Conservation (phyloP, 2,797 vertebrate species). For the Helicolenus hilgendorfi region DNA sequence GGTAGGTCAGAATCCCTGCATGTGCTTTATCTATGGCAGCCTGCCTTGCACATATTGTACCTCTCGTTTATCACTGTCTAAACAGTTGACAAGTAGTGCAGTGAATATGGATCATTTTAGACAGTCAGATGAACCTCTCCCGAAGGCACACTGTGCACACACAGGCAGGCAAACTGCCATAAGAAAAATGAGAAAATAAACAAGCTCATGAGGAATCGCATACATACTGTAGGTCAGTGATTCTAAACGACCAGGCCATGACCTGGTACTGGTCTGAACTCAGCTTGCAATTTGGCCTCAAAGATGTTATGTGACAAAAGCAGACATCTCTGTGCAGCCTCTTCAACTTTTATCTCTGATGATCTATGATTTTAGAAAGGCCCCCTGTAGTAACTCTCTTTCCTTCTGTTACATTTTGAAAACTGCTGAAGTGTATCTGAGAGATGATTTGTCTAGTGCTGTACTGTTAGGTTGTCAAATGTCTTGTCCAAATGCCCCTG, state of each 20-base stretch:
- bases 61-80: constrained; percentile 80
- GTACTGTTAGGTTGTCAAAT: constrained; percentile 51
- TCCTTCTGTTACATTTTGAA: constrained; percentile 20
- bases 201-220: constrained; percentile 21
- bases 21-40: constrained; percentile 68
- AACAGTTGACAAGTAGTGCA: constrained; percentile 67
- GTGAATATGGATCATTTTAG: constrained; percentile 83
- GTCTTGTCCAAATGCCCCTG: constrained; percentile 30
- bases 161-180: constrained; percentile 11
- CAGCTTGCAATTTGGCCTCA: not conserved
- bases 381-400: not conserved
- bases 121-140: constrained; percentile 73
- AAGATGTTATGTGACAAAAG: constrained; percentile 1
- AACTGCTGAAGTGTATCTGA: constrained; percentile 34
- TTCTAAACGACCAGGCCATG: not conserved
- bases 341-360: not conserved
- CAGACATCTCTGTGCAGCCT: not conserved
- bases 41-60: constrained; percentile 61
- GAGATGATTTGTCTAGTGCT: constrained; percentile 45
- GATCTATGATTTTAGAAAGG: constrained; percentile 15
- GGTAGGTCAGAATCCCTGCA: constrained; percentile 55
- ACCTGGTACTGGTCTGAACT: constrained; percentile 20
- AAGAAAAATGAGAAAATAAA: constrained; percentile 43
- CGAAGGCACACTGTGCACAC: constrained; percentile 51
- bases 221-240: constrained; percentile 25